Percentiles rank a stretch among this genome's conserved stretches.
phyloP scores from a whole-genome alignment of 2,888 invertebrate genomes.

The Melipona beecheii region DNA sequence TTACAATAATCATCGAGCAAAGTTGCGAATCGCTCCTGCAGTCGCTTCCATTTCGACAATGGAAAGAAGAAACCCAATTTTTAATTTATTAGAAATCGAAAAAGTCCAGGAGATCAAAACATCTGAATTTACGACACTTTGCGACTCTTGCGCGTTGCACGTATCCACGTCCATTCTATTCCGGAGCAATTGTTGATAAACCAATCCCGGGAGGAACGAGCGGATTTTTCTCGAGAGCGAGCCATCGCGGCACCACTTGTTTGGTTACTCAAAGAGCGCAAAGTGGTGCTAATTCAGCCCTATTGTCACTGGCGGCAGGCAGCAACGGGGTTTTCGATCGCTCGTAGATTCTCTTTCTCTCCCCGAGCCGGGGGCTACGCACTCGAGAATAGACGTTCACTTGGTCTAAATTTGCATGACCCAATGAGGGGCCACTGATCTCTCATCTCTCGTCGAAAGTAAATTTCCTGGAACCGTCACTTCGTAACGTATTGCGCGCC shows the following conservation, averaged over 20 bases:
- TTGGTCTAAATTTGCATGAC: conserved; percentile 70
- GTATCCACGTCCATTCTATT: neutral
- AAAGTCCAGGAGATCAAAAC: neutral
- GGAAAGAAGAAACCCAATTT: no score
- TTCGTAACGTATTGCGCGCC: conserved; percentile 39
- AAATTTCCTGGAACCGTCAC: conserved; percentile 69
- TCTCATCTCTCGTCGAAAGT: conserved; percentile 60
- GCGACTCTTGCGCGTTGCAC: neutral
- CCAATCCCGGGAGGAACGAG: neutral
- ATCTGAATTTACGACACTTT: neutral
- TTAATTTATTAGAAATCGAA: neutral
- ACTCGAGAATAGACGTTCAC: conserved; percentile 54
- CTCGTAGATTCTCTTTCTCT: conserved; percentile 34
- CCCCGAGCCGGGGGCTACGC: conserved; percentile 9
- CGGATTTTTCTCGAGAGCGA: neutral
- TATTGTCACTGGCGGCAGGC: conserved; percentile 39
- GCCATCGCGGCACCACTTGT: conserved; percentile 17
- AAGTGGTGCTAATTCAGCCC: conserved; percentile 30
- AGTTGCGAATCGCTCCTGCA: no score
- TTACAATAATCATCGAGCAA: no score
- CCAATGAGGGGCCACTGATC: conserved; percentile 70
- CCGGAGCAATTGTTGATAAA: conserved; percentile 2
- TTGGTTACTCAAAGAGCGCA: conserved; percentile 23
- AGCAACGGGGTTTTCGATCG: conserved; percentile 28
- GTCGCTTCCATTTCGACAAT: no score